These are phyloP conservation scores for Hemiscyllium ocellatum DNA, from an alignment of 2,113 vertebrate genomes.

Conservation along the genomic window DNA sequence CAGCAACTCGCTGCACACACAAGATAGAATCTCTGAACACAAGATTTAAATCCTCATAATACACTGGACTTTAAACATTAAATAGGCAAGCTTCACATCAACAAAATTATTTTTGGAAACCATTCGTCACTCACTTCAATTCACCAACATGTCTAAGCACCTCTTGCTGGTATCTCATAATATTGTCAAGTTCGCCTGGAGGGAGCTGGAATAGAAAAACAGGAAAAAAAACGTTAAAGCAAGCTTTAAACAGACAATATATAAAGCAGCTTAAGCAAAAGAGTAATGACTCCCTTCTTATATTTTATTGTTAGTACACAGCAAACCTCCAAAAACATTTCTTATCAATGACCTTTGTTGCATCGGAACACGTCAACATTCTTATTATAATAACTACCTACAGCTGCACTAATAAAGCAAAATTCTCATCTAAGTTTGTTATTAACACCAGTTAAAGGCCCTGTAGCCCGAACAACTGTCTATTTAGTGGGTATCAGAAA, in stretches of 20 bases:
- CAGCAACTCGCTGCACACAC: background rate
- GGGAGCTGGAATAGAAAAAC: constrained; percentile 51
- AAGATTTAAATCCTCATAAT: background rate
- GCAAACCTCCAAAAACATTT: background rate
- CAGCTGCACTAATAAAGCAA: too few relatives aligned
- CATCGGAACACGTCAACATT: background rate
- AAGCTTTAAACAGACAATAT: background rate
- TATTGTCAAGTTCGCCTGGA: constrained; percentile 63
- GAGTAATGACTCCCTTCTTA: background rate
- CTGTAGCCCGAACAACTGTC: background rate
- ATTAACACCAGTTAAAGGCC: background rate
- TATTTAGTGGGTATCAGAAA: background rate
- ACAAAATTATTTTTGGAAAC: background rate
- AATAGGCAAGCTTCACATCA: background rate
- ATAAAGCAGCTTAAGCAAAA: background rate
- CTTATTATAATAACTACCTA: background rate
- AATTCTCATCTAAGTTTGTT: background rate
- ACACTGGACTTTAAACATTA: background rate
- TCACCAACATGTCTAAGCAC: constrained; percentile 77
- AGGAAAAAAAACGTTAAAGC: background rate
- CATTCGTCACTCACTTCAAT: constrained; percentile 65
- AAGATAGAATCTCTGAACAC: background rate
- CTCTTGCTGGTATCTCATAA: constrained; percentile 75
- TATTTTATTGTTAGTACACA: background rate
- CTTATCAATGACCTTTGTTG: background rate